These are phyloP conservation scores for Petrocephalus microphthalmus DNA, from an alignment of 2,113 vertebrate species.

Conservation along the genomic window DNA sequence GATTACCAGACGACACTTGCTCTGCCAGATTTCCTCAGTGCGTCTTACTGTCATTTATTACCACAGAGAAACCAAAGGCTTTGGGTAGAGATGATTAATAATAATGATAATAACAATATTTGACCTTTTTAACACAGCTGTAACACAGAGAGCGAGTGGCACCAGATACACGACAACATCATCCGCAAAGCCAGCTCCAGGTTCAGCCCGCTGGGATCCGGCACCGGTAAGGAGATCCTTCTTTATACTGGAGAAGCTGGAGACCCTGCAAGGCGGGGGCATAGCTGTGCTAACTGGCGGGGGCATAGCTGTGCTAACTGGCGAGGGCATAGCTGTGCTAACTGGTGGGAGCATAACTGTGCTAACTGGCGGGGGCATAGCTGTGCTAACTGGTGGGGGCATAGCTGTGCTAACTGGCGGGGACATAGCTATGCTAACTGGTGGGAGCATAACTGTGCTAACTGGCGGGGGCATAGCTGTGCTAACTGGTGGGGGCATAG, in stretches of 20 bases:
- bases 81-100: background rate
- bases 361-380: background rate
- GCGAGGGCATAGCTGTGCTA: background rate
- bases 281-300: background rate
- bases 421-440: background rate
- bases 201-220: conserved; percentile 91
- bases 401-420: background rate
- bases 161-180: conserved; percentile 95
- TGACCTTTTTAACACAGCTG: conserved; percentile 64
- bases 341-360: background rate
- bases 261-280: background rate
- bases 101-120: background rate
- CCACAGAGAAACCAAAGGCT: background rate
- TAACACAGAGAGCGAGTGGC: conserved; percentile 95
- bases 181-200: conserved; percentile 91
- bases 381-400: background rate
- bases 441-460: background rate
- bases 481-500: background rate
- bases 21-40: background rate
- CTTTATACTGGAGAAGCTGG: too few species aligned
- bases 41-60: background rate
- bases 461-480: background rate
- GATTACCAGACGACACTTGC: background rate
- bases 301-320: background rate
- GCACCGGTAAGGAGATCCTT: conserved; percentile 74